These are phyloP conservation scores for Lordiphosa clarofinis DNA, from an alignment of 1,140 invertebrate genomes.

Conservation along the genomic window DNA sequence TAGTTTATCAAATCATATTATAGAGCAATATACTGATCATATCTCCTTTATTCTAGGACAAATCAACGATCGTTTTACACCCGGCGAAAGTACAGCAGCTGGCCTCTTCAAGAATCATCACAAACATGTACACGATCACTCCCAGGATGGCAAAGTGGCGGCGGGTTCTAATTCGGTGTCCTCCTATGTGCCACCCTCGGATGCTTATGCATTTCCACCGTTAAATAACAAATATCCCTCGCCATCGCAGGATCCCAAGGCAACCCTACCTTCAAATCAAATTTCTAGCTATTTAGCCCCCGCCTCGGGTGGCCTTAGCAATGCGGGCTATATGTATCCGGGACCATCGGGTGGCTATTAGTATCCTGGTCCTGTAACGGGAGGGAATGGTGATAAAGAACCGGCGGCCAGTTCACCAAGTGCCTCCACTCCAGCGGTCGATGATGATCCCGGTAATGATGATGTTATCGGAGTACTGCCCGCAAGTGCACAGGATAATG, in stretches of 20 bases:
- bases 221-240: constrained; percentile 62
- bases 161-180: constrained; percentile 50
- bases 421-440: constrained; percentile 20
- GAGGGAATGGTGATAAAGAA: constrained; percentile 44
- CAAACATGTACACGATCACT: constrained; percentile 36
- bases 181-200: constrained; percentile 52
- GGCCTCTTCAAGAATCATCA: constrained; percentile 45
- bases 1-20: too few species aligned
- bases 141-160: constrained; percentile 41
- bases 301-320: constrained; percentile 59
- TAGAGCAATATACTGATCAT: too few species aligned
- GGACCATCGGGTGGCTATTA: constrained; percentile 45
- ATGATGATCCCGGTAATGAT: constrained; percentile 56
- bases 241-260: constrained; percentile 56
- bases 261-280: constrained; percentile 41
- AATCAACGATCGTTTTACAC: constrained; percentile 64
- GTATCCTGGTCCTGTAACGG: constrained; percentile 52
- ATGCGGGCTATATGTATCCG: constrained; percentile 44
- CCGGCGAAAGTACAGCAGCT: constrained; percentile 65
- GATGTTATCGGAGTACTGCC: constrained; percentile 65
- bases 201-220: constrained; percentile 73
- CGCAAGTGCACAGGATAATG: constrained; percentile 65
- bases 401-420: constrained; percentile 38
- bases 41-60: constrained; percentile 14
- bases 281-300: constrained; percentile 69